Evolutionary conservation across 2,888 invertebrate genomes (phyloP), one percentile per base, ranked within the genome.

Genomic region (Gymnosoma rotundatum): DNA sequence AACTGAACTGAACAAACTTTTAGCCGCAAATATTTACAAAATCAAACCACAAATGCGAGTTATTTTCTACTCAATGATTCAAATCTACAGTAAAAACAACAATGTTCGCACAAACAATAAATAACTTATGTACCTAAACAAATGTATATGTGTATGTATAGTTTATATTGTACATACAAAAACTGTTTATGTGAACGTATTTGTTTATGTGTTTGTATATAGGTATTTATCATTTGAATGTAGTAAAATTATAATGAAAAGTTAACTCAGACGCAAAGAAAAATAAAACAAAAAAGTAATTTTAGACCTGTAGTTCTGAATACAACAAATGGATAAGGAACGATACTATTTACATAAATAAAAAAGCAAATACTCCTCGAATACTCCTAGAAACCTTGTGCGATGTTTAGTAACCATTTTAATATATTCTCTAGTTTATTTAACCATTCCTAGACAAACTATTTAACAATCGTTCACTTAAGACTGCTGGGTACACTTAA

Each of bases 1-100:
- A 32, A 32, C 25, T 32, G n/a, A n/a, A n/a, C n/a, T n/a, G n/a
- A n/a, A 32, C 45, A 58, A 38, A 8, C n/a, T 69, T 45, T 25
- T 20, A 32, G 20, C 60, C 70, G 2, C 54, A 69, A 54, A 42
- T 12, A 50, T 54, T 42, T 21, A 42, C 70, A 58, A 56, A 70
- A 45, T 21, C 10, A 54, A 54, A 42, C 20, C 54, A 54, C 54
- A 69, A 36, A 20, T 66, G 8, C 20, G 14, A 52, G 1, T 25
- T 67, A 38, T 21, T 32, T 60, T 16, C 14, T 48, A 36, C 36
- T 48, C 48, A 48, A 48, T 60, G 61, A 63, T 10, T 63, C 16
- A 63, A 63, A 63, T 16, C 20, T 14, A 9, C 21, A 8, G 21
- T 1, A 42, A 1, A 42, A 42, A 12, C 1, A 18, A 60, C 20